Base-by-base conservation (phyloP, 2,888 invertebrate species). In the Augochlorella aurata region DNA sequence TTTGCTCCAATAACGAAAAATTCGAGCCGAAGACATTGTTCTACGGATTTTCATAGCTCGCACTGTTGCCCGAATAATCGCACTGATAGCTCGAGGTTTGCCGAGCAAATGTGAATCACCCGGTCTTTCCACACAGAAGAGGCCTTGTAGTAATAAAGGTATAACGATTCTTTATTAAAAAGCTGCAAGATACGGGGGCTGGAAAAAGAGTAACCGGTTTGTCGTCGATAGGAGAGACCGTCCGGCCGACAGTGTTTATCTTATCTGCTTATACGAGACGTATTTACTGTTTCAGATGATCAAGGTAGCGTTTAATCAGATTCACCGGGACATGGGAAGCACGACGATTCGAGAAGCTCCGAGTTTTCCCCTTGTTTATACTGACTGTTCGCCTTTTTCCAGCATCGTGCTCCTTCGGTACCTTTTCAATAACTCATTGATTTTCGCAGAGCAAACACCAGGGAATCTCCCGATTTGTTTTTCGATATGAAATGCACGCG, bases 291-390 rank as follows among this genome's bases (percentile, higher is more conserved):
- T 81, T 74, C 75, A 75, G 70, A 81, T 44, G 72, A 81, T 81
- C 81, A 73, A 81, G 82, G 82, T 75, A 75, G 61, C 81, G 76
- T 81, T 82, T 81, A 75, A 81, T 82, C 81, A 75, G 82, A 75
- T 81, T 81, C 76, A 52, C 52, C 58, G 61, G 67, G 71, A 82
- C 71, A 12, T 9, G 45, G 70, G 67, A 70, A 66, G 70, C 61
- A 9, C 38, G 38, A 8, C 29, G 38, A 38, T 29, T 29, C 63
- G 18, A 29, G 18, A 16, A 18, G 16, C 38, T 38, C 63, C 18
- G 5, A 14, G 2, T 3, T 63, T 63, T 63, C 38, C 29, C 18
- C 18, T 63, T 63, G 38, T 63, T 58, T 58, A 24, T 58, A 24
- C 58, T 16, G 16, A 24, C 58, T 24, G 24, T 24, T 58, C 58